Evolutionary conservation across 2,888 invertebrate genomes (phyloP), one percentile per base, ranked within the genome.

Genomic region (Eristalis arbustorum): DNA sequence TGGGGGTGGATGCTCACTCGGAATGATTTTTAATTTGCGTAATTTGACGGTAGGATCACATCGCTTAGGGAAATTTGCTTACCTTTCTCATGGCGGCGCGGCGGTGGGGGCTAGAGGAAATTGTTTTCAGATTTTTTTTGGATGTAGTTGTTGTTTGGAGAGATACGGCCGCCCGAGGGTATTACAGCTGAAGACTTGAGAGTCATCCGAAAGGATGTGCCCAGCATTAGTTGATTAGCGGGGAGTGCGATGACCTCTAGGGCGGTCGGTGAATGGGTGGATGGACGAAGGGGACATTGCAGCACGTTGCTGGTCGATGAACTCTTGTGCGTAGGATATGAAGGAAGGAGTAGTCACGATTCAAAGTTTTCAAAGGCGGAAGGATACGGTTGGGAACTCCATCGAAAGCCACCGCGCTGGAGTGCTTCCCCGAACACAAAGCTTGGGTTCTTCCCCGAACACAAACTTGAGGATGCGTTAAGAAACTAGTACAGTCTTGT

Each of bases 21-120:
- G 73, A 81, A 81, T 77, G 72, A 73, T 85, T 85, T 85, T 85
- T 85, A 77, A 85, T 85, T 85, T 85, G 76, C 77, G 72, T 85
- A 85, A 82, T 85, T 85, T 56, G 23, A 68, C 82, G 64, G 69
- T 62, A 77, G 72, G 64, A 73, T 77, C 64, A 25, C 64, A 74
- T 72, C 77, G 77, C 81, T 85, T 82, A 77, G 31, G 49, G 64
- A 77, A 84, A 80, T 84, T 76, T 76, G 68, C 64, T 74, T 74
- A 63, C 23, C 18, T 56, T 68, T 72, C 25, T 77, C 14, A n/a
- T 22, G 23, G 71, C 64, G 28, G 49, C 1, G 71, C 64, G 28
- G 49, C 1, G 42, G 42, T 6, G 49, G 18, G 49, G 13, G 49
- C 8, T n/a, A 18, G 8, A 49, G 49, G 49, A 49, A 49, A 49